Evolutionary conservation across 2,888 invertebrate species (phyloP).

Genomic region (Loripinus fragilis): DNA sequence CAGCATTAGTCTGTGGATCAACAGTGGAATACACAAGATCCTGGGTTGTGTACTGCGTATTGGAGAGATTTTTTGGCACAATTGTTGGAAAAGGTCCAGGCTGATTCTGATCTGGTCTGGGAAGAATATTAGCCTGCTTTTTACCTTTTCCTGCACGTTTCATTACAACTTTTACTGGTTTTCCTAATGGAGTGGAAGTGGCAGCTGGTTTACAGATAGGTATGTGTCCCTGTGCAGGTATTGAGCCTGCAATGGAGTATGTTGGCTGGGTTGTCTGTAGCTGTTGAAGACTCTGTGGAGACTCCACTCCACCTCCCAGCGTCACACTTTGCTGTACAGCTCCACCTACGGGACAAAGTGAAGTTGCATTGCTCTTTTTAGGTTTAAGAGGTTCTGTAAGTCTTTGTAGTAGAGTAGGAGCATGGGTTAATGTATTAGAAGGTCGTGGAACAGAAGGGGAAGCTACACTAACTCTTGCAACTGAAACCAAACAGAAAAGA

Average conservation of each 20-base stretch:
- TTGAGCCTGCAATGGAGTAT: constrained; percentile 31
- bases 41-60: constrained; percentile 54
- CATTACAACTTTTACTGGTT: constrained; percentile 30
- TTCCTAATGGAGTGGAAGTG: constrained; percentile 20
- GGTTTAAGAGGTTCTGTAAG: constrained; percentile 73
- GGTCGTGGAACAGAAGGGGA: constrained; percentile 60
- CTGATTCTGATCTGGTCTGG: constrained; percentile 41
- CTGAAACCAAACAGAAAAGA: constrained; percentile 75
- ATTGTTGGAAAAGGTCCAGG: constrained; percentile 32
- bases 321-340: constrained; percentile 35
- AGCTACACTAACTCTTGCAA: constrained; percentile 66
- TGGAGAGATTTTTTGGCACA: constrained; percentile 75
- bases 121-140: constrained; percentile 46
- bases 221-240: constrained; percentile 44
- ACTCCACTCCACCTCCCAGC: constrained; percentile 33
- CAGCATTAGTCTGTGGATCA: constrained; percentile 59
- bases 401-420: constrained; percentile 75
- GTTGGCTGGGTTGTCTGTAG: constrained; percentile 38
- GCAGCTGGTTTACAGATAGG: constrained; percentile 15
- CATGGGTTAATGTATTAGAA: constrained; percentile 62
- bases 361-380: constrained; percentile 38
- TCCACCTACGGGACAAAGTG: constrained; percentile 55
- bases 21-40: constrained; percentile 52
- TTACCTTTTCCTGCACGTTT: constrained; percentile 17
- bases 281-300: constrained; percentile 26